phyloP scores from a whole-genome alignment of 1,140 invertebrate species.

The Aphaenogaster floridana region DNA sequence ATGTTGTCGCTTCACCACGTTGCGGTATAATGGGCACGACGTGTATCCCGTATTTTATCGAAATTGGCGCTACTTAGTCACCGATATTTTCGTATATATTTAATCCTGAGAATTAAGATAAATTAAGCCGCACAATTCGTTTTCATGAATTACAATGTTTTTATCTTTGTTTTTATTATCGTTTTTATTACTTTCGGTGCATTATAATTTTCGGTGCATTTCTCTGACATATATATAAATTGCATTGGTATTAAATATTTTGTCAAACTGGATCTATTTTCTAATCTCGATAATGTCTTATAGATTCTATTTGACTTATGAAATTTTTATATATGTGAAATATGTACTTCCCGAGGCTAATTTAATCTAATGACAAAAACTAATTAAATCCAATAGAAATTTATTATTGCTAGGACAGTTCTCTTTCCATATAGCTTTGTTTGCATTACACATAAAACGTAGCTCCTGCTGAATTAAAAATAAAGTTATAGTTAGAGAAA shows the following conservation, averaged over 20 bases:
- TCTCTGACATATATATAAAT: neutral
- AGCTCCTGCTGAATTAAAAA: neutral
- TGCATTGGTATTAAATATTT: neutral
- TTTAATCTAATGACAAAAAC: neutral
- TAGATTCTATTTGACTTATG: neutral
- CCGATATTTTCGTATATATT: conserved; percentile 34
- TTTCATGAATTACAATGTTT: neutral
- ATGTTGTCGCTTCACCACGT: conserved; percentile 52
- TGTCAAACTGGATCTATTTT: neutral
- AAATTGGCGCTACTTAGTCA: conserved; percentile 57
- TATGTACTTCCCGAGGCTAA: neutral
- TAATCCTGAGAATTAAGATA: conserved; percentile 6
- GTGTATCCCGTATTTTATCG: conserved; percentile 54
- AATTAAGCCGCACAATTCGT: neutral
- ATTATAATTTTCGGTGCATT: neutral
- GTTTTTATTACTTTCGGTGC: neutral
- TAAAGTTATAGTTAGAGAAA: conserved; percentile 25
- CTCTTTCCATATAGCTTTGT: neutral
- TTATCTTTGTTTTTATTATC: neutral
- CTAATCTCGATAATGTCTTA: neutral
- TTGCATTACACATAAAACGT: neutral
- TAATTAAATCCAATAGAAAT: neutral
- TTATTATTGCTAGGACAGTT: conserved; percentile 15
- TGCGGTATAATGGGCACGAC: conserved; percentile 40
- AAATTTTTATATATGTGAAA: neutral